These are phyloP conservation scores for Panurus biarmicus DNA, from an alignment of 2,113 vertebrate genomes.

Conservation along the genomic window DNA sequence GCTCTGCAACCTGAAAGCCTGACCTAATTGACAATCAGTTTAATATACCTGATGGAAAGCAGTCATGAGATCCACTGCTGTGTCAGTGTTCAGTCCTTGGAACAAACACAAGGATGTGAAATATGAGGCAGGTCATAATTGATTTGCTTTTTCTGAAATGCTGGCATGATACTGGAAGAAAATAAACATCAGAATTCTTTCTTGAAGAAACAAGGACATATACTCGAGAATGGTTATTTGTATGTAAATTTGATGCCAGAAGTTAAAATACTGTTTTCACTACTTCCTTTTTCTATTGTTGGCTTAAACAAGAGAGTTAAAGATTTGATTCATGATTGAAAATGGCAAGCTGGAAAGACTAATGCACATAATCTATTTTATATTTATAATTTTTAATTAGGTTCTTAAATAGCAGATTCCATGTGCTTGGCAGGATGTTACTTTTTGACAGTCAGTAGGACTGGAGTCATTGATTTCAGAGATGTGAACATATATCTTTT, in stretches of 20 bases:
- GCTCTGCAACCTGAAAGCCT: not conserved
- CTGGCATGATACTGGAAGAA: not conserved
- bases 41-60: not conserved
- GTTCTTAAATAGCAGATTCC: not conserved
- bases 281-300: not conserved
- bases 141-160: slow-evolving; percentile 20
- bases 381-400: not conserved
- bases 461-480: not conserved
- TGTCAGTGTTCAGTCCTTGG: not conserved
- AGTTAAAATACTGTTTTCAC: not conserved
- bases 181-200: not conserved
- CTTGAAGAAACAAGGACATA: not conserved
- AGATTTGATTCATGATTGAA: not conserved
- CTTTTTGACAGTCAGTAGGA: not conserved
- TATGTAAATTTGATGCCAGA: not conserved
- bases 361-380: not conserved
- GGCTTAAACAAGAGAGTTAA: not conserved
- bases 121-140: not conserved
- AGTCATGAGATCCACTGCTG: not conserved
- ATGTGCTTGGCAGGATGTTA: not conserved
- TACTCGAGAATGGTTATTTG: not conserved
- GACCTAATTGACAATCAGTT: not conserved
- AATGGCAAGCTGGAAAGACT: not conserved
- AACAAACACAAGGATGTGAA: not conserved
- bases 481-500: not conserved